These are phyloP conservation scores for Orius insidiosus DNA, from an alignment of 1,140 invertebrate genomes.

Conservation along the genomic window DNA sequence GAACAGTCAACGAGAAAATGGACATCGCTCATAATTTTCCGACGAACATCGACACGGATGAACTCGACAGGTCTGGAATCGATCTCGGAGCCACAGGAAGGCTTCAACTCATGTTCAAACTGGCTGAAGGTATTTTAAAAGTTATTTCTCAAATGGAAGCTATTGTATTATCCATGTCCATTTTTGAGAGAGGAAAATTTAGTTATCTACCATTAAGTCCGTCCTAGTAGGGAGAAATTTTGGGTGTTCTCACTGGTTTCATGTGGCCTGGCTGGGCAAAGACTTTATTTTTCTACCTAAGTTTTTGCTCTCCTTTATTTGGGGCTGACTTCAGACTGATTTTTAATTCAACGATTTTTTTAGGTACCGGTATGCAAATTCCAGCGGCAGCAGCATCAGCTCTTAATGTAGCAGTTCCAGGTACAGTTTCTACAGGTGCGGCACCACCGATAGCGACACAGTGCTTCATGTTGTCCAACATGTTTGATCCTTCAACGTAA, in stretches of 20 bases:
- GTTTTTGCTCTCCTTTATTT: no score
- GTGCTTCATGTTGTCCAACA: conserved; percentile 98
- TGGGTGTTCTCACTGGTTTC: no score
- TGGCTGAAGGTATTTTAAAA: conserved; percentile 96
- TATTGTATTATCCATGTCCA: no score
- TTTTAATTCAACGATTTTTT: conserved; percentile 7
- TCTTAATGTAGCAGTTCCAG: conserved; percentile 45
- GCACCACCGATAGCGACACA: conserved; percentile 92
- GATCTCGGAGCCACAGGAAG: conserved; percentile 65
- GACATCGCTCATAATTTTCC: conserved; percentile 54
- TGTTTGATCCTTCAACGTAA: conserved; percentile 88
- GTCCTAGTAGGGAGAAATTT: no score
- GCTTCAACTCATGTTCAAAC: conserved; percentile 94
- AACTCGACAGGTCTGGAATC: conserved; percentile 87
- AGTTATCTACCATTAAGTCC: no score
- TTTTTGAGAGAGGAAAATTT: no score
- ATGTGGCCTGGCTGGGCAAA: no score
- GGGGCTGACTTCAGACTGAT: not conserved
- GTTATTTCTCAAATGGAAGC: not conserved
- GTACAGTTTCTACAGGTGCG: conserved; percentile 29
- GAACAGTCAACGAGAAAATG: conserved; percentile 88
- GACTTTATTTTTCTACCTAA: no score
- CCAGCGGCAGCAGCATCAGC: conserved; percentile 81
- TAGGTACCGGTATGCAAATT: conserved; percentile 70
- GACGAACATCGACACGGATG: conserved; percentile 80